Conservation (phyloP, 2,888 invertebrate species). For the Pristionchus entomophagus region DNA sequence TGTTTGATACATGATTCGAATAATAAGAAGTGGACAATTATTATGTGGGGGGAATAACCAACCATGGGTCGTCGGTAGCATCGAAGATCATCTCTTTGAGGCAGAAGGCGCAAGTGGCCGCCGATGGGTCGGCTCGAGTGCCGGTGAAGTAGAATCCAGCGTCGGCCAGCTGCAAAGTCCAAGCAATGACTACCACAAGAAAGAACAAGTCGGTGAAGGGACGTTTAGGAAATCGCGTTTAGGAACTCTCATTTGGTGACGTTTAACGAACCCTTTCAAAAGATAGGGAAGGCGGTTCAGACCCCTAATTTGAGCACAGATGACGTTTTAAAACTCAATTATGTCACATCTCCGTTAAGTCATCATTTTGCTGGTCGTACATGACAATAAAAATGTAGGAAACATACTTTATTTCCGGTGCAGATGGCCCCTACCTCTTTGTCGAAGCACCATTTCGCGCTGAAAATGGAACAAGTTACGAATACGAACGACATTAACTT, state of each 20-base stretch:
- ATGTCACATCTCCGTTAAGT: no score
- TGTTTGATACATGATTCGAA: background rate
- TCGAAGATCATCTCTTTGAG: slow-evolving; percentile 48
- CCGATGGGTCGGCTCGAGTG: background rate
- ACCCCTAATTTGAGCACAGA: no score
- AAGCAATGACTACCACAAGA: no score
- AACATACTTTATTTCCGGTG: slow-evolving; percentile 27
- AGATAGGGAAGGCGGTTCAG: no score
- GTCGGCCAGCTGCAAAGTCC: slow-evolving; percentile 30
- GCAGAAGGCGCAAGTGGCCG: slow-evolving; percentile 47
- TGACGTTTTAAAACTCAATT: no score
- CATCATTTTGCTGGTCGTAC: no score
- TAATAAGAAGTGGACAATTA: background rate
- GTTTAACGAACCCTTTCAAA: no score
- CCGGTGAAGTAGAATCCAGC: slow-evolving; percentile 46
- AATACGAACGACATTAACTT: no score
- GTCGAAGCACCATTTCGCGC: slow-evolving; percentile 34
- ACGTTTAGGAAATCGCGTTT: no score
- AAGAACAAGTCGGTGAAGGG: no score
- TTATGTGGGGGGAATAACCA: background rate
- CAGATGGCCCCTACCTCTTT: background rate
- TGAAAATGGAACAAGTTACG: slow-evolving; percentile 1
- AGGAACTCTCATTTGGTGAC: no score
- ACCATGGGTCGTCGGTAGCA: slow-evolving; percentile 45
- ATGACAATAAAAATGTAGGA: background rate